These are phyloP conservation scores for Mormyrops boulengeri DNA, from an alignment of 2,797 vertebrate species.

Conservation along the genomic window DNA sequence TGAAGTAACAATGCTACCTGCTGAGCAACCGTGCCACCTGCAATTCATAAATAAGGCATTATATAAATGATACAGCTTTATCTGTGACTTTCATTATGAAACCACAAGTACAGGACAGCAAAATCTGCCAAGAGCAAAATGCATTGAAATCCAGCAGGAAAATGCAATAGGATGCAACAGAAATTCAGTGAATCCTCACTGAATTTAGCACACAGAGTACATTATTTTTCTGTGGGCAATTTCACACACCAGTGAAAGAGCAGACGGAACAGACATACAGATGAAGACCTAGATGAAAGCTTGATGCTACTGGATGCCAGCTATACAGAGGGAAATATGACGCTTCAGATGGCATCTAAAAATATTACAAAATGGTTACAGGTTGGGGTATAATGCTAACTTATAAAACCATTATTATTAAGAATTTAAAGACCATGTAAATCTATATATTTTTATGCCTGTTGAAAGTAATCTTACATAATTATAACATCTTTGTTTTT, in stretches of 20 bases:
- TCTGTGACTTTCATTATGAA: constrained; percentile 2
- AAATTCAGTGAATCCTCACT: background rate
- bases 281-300: background rate
- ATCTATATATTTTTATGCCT: background rate
- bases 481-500: background rate
- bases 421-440: background rate
- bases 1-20: constrained; percentile 10
- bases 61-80: background rate
- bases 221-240: background rate
- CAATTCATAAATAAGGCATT: constrained; percentile 8
- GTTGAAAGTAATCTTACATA: background rate
- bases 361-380: background rate
- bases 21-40: constrained; percentile 12
- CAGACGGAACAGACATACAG: constrained; percentile 2
- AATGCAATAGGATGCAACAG: background rate
- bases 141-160: background rate
- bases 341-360: background rate
- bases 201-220: background rate
- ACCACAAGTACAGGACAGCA: background rate
- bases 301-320: background rate
- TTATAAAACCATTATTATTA: background rate
- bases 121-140: background rate
- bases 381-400: background rate
- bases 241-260: background rate
- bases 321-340: background rate